Base-by-base conservation (phyloP, 2,888 invertebrate species). In the Arge pagana region DNA sequence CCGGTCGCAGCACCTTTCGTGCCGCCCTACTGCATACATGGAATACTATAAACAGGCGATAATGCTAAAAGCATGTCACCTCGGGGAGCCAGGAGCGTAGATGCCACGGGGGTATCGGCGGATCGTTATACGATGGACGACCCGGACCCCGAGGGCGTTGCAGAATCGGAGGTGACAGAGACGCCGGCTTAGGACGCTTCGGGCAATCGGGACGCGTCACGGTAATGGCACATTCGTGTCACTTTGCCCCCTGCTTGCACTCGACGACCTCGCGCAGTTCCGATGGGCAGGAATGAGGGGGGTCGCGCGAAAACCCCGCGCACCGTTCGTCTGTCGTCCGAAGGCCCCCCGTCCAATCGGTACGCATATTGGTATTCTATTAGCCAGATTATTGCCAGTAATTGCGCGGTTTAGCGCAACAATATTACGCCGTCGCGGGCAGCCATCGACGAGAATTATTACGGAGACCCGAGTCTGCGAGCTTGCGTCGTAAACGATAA, bases 321-420 rank as follows among this genome's bases (percentile, higher is more conserved):
- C n/a, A n/a, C n/a, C n/a, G n/a, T n/a, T n/a, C n/a, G n/a, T n/a
- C n/a, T n/a, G n/a, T n/a, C 24, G 41, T 35, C 48, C 31, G 21
- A 36, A 21, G 24, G 24, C 23, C 35, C 53, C 59, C 60, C 62
- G 63, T 65, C 61, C 69, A 68, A 67, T 69, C 67, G 69, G 67
- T 65, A 64, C 69, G 64, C 66, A 68, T 68, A 68, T 68, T 68
- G 68, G 69, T 69, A 69, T 68, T 68, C 68, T 66, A 64, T 68
- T 68, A 68, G 63, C 60, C 60, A 62, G 68, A 68, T 68, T 69
- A 68, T 64, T 62, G 62, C 48, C 60, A 58, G 65, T 68, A 64
- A 68, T 68, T 66, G 65, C 64, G 63, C 66, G 68, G 62, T 64
- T 68, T 65, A 63, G 68, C 63, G 64, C 10, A 19, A 21, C 63